Percentiles rank a stretch among this genome's conserved stretches.
Conservation (phyloP, 2,113 vertebrate genomes). For the Hucho hucho region DNA sequence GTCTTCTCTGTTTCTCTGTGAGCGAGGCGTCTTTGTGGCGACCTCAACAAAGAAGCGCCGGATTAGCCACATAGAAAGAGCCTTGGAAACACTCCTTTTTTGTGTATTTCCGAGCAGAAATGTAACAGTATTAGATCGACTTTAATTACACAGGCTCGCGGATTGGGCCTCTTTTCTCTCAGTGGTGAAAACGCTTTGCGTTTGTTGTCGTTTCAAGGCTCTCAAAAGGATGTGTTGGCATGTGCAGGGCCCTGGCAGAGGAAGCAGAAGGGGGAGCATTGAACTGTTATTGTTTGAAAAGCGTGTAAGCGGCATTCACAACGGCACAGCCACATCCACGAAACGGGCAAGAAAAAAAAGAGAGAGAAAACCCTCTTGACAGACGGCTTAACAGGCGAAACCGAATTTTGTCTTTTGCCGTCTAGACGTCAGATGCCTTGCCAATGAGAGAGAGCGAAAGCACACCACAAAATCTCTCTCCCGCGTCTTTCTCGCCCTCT, state of each 20-base stretch:
- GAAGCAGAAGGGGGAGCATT: conserved; percentile 39
- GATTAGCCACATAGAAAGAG: neutral
- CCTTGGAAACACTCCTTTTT: conserved; percentile 30
- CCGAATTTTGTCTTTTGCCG: conserved; percentile 69
- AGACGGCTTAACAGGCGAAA: conserved; percentile 73
- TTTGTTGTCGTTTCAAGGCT: conserved; percentile 73
- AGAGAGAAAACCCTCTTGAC: conserved; percentile 59
- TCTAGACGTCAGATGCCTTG: conserved; percentile 71
- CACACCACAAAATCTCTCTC: conserved; percentile 67
- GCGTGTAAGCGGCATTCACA: conserved; percentile 68
- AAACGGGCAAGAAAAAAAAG: conserved; percentile 48
- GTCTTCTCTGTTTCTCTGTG: conserved; percentile 13
- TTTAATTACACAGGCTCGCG: conserved; percentile 65
- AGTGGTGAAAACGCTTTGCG: conserved; percentile 57
- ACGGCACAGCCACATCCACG: conserved; percentile 63
- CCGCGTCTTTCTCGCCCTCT: conserved; percentile 61
- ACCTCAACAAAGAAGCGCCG: conserved; percentile 26
- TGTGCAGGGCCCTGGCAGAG: conserved; percentile 66
- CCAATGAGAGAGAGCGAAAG: conserved; percentile 45
- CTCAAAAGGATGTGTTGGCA: conserved; percentile 72
- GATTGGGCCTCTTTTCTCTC: conserved; percentile 57
- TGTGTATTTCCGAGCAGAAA: conserved; percentile 25
- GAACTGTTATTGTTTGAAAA: conserved; percentile 68
- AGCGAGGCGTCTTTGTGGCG: conserved; percentile 20
- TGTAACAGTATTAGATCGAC: conserved; percentile 63